Evolutionary conservation across 2,888 invertebrate species (phyloP), one percentile per base, ranked within the genome.

Genomic region (Cephus pulcher): DNA sequence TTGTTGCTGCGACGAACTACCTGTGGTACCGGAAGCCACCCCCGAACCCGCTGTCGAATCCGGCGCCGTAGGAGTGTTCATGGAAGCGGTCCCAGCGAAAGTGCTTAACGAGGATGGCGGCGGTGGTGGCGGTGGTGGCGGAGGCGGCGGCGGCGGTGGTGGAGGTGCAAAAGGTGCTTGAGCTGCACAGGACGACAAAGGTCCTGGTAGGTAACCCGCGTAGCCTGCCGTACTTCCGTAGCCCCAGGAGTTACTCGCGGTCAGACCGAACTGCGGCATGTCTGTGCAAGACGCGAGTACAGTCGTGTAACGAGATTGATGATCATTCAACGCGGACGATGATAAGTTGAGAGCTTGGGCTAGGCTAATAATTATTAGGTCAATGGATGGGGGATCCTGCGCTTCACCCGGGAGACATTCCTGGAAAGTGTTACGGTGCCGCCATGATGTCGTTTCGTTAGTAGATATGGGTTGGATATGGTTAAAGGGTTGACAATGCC

Each of bases 171-270:
- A 91, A 82, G 89, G 90, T 86, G 87, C 91, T 86, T 89, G 96
- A 77, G 95, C 96, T 73, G 95, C 96, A 89, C 95, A 97, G 33
- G 95, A 96, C 40, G 95, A 95, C 82, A 95, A 89, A 84, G 94
- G 94, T 87, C 95, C 94, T 73, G 94, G 95, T 87, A 97, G 93
- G 90, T 97, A 97, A 23, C 97, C 96, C 0, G 97, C 96, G 92
- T 97, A 97, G 23, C 96, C 97, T 79, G 96, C 95, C 37, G 97
- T 96, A 74, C 96, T 95, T 71, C 97, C 95, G 90, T 97, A 97
- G 83, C 97, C 97, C 97, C 97, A 97, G 15, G 96, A 95, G 92
- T 97, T 97, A 86, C 96, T 95, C 87, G 96, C 95, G 91, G 96
- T 96, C 89, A 96, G 92, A 73, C 96, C 96, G 90, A 97, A 97